A percentile compares a stretch with the other conserved stretches of the same genome.
These are phyloP conservation scores for Lagria hirta DNA, from an alignment of 2,888 invertebrate species.

Conservation along the genomic window DNA sequence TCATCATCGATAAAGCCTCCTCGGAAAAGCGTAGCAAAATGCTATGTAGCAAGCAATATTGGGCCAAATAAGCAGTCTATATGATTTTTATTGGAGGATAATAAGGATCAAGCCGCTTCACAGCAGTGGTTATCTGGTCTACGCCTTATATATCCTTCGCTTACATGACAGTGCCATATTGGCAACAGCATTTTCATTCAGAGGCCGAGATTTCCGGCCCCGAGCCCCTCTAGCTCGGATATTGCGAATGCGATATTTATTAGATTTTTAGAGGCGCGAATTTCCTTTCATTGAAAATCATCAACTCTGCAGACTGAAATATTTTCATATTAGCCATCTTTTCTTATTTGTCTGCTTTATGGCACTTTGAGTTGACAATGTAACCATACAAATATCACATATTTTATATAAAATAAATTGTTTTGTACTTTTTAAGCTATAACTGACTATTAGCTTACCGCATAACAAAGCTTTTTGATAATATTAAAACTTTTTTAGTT, in stretches of 20 bases:
- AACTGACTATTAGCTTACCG: no score
- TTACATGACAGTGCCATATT: conserved; percentile 49
- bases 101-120: conserved; percentile 29
- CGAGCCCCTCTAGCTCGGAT: conserved; percentile 41
- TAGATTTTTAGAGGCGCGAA: conserved; percentile 48
- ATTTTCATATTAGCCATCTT: no score
- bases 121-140: conserved; percentile 21
- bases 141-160: conserved; percentile 35
- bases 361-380: no score
- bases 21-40: conserved; percentile 8
- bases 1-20: conserved; percentile 20
- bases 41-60: conserved; percentile 23
- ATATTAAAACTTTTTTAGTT: no score
- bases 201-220: conserved; percentile 36
- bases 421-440: no score
- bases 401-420: no score
- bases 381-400: no score
- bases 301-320: no score
- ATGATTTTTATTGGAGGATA: conserved; percentile 40
- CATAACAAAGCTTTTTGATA: no score
- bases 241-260: conserved; percentile 52
- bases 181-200: conserved; percentile 38
- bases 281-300: no score
- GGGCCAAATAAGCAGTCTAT: conserved; percentile 34
- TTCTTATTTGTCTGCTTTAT: no score